Conservation (phyloP, 2,797 vertebrate species). For the Epinephelus malabaricus region DNA sequence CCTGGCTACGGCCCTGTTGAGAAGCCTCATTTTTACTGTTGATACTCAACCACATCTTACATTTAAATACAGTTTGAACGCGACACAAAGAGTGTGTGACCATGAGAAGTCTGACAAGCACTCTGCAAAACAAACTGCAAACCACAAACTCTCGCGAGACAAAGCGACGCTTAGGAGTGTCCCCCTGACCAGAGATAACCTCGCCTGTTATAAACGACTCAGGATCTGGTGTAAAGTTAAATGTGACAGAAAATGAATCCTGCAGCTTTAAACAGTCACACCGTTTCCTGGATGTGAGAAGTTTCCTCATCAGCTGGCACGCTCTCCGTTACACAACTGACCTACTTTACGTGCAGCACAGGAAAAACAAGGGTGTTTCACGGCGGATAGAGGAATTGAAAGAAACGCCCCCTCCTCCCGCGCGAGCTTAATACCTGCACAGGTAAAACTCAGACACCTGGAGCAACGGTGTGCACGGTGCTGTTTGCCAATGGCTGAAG, state of each 20-base stretch:
- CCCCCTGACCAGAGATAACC: neutral
- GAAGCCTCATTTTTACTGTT: too few species aligned
- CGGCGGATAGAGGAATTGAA: rapidly evolving
- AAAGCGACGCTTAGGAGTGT: neutral
- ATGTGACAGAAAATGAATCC: neutral
- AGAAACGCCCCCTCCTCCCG: neutral
- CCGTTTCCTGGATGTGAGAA: neutral
- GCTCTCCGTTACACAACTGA: slow-evolving; percentile 30
- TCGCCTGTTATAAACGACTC: rapidly evolving
- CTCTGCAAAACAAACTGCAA: neutral
- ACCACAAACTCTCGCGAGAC: slow-evolving; percentile 58
- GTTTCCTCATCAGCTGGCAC: neutral
- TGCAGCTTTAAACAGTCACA: neutral
- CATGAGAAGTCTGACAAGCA: too few species aligned
- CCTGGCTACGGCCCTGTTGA: too few species aligned
- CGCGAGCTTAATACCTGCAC: slow-evolving; percentile 40
- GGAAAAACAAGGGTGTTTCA: neutral
- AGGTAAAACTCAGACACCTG: slow-evolving; percentile 38
- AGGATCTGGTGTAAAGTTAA: too few species aligned
- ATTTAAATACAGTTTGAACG: too few species aligned
- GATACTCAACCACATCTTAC: too few species aligned
- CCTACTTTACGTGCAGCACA: slow-evolving; percentile 28
- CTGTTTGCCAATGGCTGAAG: slow-evolving; percentile 53
- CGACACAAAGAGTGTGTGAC: neutral
- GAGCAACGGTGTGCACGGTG: neutral